Base-by-base conservation (phyloP, 2,113 vertebrate genomes). In the Pangasianodon hypophthalmus region DNA sequence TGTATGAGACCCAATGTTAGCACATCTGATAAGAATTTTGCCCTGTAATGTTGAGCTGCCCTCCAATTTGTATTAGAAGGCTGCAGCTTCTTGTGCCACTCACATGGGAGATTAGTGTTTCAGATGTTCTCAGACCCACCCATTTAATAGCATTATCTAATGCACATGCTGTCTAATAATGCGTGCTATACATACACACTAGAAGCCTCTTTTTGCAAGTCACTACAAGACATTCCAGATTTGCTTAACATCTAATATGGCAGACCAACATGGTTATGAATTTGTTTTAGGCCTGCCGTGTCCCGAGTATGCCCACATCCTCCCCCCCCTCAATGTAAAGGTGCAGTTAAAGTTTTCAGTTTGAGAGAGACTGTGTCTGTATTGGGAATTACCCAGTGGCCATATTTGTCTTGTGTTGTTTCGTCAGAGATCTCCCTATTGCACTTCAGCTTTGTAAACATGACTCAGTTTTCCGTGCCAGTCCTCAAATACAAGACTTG, bases 381-480 rank as follows among this genome's bases (percentile, higher is more conserved):
- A 64, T 56, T 62, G 88, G 83, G 89, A 88, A 83, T 91, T 91
- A 64, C 90, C 86, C 85, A 85, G 73, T 88, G 84, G 60, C 91
- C 87, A 91, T 87, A 69, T 90, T 93, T 88, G 92, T 91, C 90
- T 87, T 29, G 18, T 41, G 48, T 58, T 41, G n/a, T 87, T 87
- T 90, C 46, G n/a, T 90, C 21, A 87, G 89, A 90, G 60, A 67
- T 26, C 32, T 89, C 71, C 88, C 84, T 13, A 19, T 50, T 46
- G 48, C 7, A 21, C 73, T 44, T n/a, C 29, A 71, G 52, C 41
- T 75, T 75, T 46, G 73, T 24, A 75, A 75, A 44, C 41, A 44
- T 1, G 1, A 21, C 21, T 26, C 14, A 8, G 6, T 80, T 44
- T 44, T 80, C 26, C 4, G 10, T 79, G 77, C 77, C 48, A 37